These are phyloP conservation scores for Malacosoma neustria DNA, from an alignment of 2,888 invertebrate genomes.

Conservation along the genomic window DNA sequence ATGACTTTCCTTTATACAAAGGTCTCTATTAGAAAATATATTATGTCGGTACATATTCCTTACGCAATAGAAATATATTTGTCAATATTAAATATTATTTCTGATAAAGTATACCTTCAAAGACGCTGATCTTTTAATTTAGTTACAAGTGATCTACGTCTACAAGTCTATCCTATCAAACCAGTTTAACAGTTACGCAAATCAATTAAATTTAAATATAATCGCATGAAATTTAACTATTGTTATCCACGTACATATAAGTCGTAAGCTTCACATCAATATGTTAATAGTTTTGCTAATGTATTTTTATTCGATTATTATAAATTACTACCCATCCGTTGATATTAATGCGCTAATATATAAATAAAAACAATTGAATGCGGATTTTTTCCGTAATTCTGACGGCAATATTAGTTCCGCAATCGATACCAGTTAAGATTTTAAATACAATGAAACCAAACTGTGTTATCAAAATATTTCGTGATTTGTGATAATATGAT, in stretches of 20 bases:
- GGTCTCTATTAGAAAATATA: too few relatives aligned
- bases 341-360: too few relatives aligned
- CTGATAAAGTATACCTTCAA: too few relatives aligned
- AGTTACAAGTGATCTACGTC: too few relatives aligned
- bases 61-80: too few relatives aligned
- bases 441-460: neutral
- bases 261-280: neutral
- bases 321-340: neutral
- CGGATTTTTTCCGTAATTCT: constrained; percentile 1
- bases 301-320: neutral
- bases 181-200: neutral
- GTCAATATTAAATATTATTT: too few relatives aligned
- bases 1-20: too few relatives aligned
- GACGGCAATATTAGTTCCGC: constrained; percentile 14
- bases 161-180: too few relatives aligned
- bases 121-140: too few relatives aligned
- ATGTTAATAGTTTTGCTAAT: neutral
- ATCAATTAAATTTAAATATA: neutral
- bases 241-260: neutral
- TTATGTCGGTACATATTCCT: too few relatives aligned
- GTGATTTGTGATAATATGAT: too few relatives aligned
- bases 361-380: too few relatives aligned
- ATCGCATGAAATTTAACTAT: neutral
- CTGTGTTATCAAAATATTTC: neutral
- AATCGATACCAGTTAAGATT: constrained; percentile 2